Evolutionary conservation across 2,797 vertebrate genomes (phyloP), one percentile per base, ranked within the genome.

Genomic region (Hozukius guyotensis): DNA sequence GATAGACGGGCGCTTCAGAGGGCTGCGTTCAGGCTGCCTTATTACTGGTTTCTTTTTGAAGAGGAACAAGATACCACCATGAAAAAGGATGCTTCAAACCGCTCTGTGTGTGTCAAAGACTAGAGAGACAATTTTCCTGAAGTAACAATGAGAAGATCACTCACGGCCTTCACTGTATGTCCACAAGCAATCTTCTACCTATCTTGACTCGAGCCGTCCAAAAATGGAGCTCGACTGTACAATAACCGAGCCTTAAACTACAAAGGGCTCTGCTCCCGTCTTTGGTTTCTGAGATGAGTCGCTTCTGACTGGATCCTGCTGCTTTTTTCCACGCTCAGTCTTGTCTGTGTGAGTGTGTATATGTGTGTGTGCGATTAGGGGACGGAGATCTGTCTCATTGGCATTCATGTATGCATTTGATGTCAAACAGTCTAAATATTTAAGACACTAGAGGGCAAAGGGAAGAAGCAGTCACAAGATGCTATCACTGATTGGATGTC

Each of bases 401-500:
- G 69, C 79, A 95, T 95, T 94, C 91, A 94, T 94, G 83, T 90
- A 94, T 94, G 91, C 89, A 92, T 93, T 93, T 94, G 89, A 94
- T 94, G 93, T 94, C 90, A 94, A 93, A 90, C 83, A 80, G 90
- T 89, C 90, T 93, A 92, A 95, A 95, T 94, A 94, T 94, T 94
- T 89, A 91, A 93, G 92, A 88, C 90, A 91, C 89, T 90, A 76
- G 82, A 92, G 88, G 91, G 91, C 88, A 94, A 89, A 78, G 60
- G 81, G 88, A 90, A 89, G 78, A 84, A 78, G 34, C 56, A 55
- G 78, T 87, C 65, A 89, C 77, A 85, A 82, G 79, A 78, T 69
- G 70, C 82, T 82, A 84, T 94, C 80, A 80, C 81, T 92, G 91
- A 94, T 90, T 90, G 91, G 94, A 84, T 86, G 85, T 86, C 59